Percentiles rank a stretch among this genome's conserved stretches.
Evolutionary conservation across 2,797 vertebrate genomes (phyloP).

Genomic region (Galaxias olidus): DNA sequence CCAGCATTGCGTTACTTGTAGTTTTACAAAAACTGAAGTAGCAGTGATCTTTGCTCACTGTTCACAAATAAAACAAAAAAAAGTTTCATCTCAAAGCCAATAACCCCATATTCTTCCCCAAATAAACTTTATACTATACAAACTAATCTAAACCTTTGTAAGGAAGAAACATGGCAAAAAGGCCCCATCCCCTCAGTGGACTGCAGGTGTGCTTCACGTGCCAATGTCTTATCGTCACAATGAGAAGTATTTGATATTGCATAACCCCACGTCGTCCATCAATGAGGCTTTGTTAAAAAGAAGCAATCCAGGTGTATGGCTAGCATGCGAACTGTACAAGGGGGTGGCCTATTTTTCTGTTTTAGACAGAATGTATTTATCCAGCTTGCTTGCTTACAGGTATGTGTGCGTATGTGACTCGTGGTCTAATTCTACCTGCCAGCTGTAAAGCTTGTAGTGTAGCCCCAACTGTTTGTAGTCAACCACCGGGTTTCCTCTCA

Average conservation of each 20-base stretch:
- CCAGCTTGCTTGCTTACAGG: neutral
- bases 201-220: constrained; percentile 2
- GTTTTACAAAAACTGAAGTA: too few relatives aligned
- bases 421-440: constrained; percentile 80
- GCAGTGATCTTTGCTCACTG: too few relatives aligned
- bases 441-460: constrained; percentile 80
- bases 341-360: neutral
- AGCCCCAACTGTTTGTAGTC: constrained; percentile 93
- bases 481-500: constrained; percentile 82
- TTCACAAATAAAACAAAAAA: too few relatives aligned
- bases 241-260: constrained; percentile 35
- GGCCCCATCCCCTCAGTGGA: too few relatives aligned
- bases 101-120: too few relatives aligned
- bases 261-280: constrained; percentile 30
- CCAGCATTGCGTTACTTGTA: too few relatives aligned
- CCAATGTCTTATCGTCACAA: constrained; percentile 25
- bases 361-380: too few relatives aligned
- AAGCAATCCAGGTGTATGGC: constrained; percentile 39
- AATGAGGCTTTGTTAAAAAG: constrained; percentile 54
- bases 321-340: constrained; percentile 12
- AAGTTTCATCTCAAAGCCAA: too few relatives aligned
- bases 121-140: neutral
- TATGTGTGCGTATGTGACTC: neutral
- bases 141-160: neutral
- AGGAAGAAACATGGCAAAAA: too few relatives aligned